phyloP scores from a whole-genome alignment of 2,797 vertebrate species.

The Choloepus didactylus region DNA sequence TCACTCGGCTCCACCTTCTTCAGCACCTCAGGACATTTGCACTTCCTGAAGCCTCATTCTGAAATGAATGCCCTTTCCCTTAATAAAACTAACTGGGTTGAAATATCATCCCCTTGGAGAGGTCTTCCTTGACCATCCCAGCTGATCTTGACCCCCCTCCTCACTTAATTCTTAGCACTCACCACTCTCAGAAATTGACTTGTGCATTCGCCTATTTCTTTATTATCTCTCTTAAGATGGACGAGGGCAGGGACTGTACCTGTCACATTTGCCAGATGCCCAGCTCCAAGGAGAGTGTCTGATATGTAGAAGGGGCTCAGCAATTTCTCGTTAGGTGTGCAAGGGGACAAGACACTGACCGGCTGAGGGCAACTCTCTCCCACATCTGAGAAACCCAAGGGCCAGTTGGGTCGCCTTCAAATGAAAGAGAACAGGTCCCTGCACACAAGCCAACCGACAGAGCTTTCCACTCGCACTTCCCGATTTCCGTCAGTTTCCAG shows the following conservation, averaged over 20 bases:
- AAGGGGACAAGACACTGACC: neutral
- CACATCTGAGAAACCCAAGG: rapidly evolving
- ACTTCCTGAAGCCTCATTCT: neutral
- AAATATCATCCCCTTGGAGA: too few relatives aligned
- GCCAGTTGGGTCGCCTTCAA: rapidly evolving
- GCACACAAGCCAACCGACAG: rapidly evolving
- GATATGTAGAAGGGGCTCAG: rapidly evolving
- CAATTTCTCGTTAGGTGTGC: rapidly evolving
- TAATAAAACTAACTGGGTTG: neutral
- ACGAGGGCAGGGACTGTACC: rapidly evolving
- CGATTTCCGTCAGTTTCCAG: rapidly evolving
- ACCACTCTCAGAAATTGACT: neutral
- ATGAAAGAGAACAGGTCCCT: rapidly evolving
- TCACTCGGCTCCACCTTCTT: rapidly evolving
- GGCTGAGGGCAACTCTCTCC: neutral
- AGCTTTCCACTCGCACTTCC: rapidly evolving
- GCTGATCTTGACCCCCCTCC: rapidly evolving
- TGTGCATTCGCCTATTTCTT: neutral
- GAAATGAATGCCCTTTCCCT: neutral
- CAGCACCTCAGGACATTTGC: neutral
- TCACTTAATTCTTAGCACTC: neutral
- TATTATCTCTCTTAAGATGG: too few relatives aligned
- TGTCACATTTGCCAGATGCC: rapidly evolving
- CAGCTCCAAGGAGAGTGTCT: too few relatives aligned
- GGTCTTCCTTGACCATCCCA: rapidly evolving